phyloP scores from a whole-genome alignment of 1,140 invertebrate species.

The Drosophila pseudoobscura region DNA sequence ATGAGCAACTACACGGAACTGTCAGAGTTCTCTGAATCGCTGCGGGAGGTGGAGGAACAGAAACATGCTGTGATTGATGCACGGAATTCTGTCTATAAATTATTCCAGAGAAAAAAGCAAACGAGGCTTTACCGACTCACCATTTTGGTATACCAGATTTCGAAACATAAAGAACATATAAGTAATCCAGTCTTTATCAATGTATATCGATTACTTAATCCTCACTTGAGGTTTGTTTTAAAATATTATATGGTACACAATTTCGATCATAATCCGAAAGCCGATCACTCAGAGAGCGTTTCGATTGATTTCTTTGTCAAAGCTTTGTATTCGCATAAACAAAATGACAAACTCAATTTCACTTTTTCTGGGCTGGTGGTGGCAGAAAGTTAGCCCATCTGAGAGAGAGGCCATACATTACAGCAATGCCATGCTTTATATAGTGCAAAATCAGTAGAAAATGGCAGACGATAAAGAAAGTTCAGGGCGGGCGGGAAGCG shows the following conservation, averaged over 20 bases:
- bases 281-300: background rate
- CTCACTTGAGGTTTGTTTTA: no score
- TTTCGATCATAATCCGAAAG: no score
- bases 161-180: no score
- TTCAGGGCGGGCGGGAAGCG: constrained; percentile 48
- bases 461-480: constrained; percentile 78
- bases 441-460: constrained; percentile 80
- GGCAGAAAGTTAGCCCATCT: constrained; percentile 29
- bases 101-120: background rate
- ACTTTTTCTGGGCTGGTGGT: constrained; percentile 51
- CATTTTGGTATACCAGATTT: no score
- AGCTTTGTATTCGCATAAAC: constrained; percentile 47
- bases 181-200: no score
- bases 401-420: constrained; percentile 52
- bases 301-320: constrained; percentile 34
- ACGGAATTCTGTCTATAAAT: constrained; percentile 5
- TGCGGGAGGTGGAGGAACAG: constrained; percentile 5
- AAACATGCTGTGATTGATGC: constrained; percentile 28
- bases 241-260: no score
- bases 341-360: constrained; percentile 76
- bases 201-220: no score
- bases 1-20: constrained; percentile 24
- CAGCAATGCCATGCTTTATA: constrained; percentile 78
- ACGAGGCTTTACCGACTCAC: background rate
- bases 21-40: no score